Base-by-base conservation (phyloP, 2,797 vertebrate species). In the Falco berigora region DNA sequence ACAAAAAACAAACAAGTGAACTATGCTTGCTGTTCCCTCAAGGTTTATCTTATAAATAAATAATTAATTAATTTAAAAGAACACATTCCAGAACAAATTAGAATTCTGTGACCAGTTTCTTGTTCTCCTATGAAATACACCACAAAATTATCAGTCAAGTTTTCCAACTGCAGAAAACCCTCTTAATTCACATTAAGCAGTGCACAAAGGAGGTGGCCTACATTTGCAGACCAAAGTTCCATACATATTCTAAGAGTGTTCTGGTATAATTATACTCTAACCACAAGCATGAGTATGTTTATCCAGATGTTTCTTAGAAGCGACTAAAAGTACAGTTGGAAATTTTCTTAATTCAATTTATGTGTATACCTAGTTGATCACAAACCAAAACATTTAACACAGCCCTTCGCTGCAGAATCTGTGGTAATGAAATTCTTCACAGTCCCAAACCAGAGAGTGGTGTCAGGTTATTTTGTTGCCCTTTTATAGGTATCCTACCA, bases 331-430 rank as follows among this genome's bases (percentile, higher is more conserved):
- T 73, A 76, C 42, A 55, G 88, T 47, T 86, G 64, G 76, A 92
- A 91, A 59, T 82, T 67, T 94, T 74, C 87, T 92, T 88, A 92
- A 96, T 90, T 89, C 91, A 91, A 90, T 96, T 94, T 62, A 92
- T 94, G 92, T 96, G 64, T 80, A 90, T 96, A 77, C 58, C 75
- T 89, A 97, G 91, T 49, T 94, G 94, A 89, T 90, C 94, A 95
- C 90, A 97, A 97, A 96, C 88, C 95, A 96, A 96, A 96, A 93
- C 64, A 83, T 82, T 96, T 89, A 90, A 78, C 34, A 75, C 55
- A 96, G 46, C 50, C 61, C 42, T 81, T 79, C 17, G 9, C 47
- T 85, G 38, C 72, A 71, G 64, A 84, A 67, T 82, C 64, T 88
- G 25, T 47, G n/a, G 21, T 82, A 95, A 94, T 95, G 85, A 73